Base-by-base conservation (phyloP, 2,888 invertebrate species). In the Horisme vitalbata region DNA sequence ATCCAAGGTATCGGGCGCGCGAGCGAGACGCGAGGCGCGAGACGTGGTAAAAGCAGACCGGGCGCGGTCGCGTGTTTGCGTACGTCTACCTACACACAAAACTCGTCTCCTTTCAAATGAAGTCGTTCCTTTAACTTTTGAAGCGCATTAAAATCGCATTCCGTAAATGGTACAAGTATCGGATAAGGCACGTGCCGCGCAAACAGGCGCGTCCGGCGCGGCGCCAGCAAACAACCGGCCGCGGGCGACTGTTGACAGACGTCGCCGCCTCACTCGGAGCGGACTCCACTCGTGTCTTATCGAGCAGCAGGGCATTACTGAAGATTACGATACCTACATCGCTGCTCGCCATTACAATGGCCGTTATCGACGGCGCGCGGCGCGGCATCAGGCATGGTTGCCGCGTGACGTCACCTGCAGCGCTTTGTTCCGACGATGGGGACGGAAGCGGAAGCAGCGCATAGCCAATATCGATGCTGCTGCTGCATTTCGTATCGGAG, bases 131-230 rank as follows among this genome's bases (percentile, higher is more conserved):
- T 82, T 78, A n/a, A n/a, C n/a, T n/a, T n/a, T n/a, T n/a, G 68
- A 76, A 79, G 75, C 71, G 75, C 74, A 79, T 82, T 79, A 76
- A 80, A 81, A 81, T 81, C 71, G 81, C 81, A 78, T 81, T 82
- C 84, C 84, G 66, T 80, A 79, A 77, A 83, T 74, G 84, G 83
- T 71, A 18, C 18, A 18, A 6, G 5, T 18, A 64, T 73, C 77
- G 82, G 79, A 77, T 75, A 75, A 79, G 81, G 84, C 85, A 81
- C 86, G 86, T 76, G 85, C 83, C 85, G 70, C 61, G 59, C 69
- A 67, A 69, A 70, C 69, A 71, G 36, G 49, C 54, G 33, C 65
- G 61, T 55, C 60, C 58, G 53, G 49, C 47, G 18, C 36, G 4
- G 23, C 9, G 9, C 31, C 23, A 53, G 58, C 57, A 43, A 43